Percentiles rank a stretch among this genome's conserved stretches.
phyloP scores from a whole-genome alignment of 2,888 invertebrate genomes.

The Athalia cordata region DNA sequence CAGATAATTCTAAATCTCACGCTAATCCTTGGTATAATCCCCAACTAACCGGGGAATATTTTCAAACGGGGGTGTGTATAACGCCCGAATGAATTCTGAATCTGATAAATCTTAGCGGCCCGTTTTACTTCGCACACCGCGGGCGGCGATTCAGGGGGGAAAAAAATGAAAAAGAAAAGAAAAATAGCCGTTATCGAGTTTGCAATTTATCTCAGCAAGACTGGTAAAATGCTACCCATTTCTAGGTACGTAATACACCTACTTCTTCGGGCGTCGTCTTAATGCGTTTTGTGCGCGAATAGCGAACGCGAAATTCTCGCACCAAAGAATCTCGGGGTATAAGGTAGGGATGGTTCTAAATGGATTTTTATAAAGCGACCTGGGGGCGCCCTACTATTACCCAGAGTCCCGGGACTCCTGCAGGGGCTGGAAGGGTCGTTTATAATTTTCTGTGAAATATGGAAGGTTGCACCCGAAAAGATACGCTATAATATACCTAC shows the following conservation, averaged over 20 bases:
- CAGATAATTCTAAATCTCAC: slow-evolving; percentile 66
- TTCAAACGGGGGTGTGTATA: slow-evolving; percentile 53
- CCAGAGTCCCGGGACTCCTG: slow-evolving; percentile 6
- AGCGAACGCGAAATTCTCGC: slow-evolving; percentile 29
- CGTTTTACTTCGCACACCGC: slow-evolving; percentile 17
- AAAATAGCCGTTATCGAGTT: slow-evolving; percentile 57
- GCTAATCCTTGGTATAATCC: slow-evolving; percentile 59
- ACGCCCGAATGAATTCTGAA: slow-evolving; percentile 51
- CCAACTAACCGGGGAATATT: slow-evolving; percentile 67
- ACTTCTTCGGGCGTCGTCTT: slow-evolving; percentile 16
- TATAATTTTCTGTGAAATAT: slow-evolving; percentile 44
- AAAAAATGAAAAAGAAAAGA: slow-evolving; percentile 45
- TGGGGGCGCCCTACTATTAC: slow-evolving; percentile 50
- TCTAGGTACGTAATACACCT: background rate
- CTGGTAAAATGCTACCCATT: slow-evolving; percentile 28
- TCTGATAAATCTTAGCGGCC: slow-evolving; percentile 48
- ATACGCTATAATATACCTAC: background rate
- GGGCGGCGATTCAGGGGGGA: slow-evolving; percentile 40
- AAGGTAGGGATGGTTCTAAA: slow-evolving; percentile 28
- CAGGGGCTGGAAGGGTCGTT: slow-evolving; percentile 34
- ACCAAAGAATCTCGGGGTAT: background rate
- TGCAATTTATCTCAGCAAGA: slow-evolving; percentile 58
- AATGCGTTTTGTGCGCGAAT: slow-evolving; percentile 33
- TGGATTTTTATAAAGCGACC: slow-evolving; percentile 55
- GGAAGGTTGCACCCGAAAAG: slow-evolving; percentile 14